Evolutionary conservation across 2,888 invertebrate genomes (phyloP).

Genomic region (Sthenelais limicola): DNA sequence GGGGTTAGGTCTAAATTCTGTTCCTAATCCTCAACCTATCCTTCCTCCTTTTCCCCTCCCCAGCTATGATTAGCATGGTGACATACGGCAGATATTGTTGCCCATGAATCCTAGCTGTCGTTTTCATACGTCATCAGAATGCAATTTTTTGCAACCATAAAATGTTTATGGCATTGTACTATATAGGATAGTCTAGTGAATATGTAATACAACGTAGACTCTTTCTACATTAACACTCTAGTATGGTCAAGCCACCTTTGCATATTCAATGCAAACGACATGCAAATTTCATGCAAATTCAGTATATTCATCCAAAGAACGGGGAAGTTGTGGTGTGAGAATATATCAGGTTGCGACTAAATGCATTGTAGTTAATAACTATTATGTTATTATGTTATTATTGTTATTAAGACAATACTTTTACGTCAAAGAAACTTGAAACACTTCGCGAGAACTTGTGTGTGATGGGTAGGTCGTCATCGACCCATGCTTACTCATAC

Average conservation of each 20-base stretch:
- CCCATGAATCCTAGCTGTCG: conserved; percentile 36
- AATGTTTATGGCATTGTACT: conserved; percentile 38
- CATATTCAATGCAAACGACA: conserved; percentile 37
- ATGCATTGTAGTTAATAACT: conserved; percentile 37
- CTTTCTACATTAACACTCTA: conserved; percentile 37
- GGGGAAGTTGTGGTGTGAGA: conserved; percentile 34
- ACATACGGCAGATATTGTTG: too few relatives aligned
- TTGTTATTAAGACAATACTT: conserved; percentile 31
- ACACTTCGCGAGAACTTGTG: conserved; percentile 25
- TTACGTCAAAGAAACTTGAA: conserved; percentile 40
- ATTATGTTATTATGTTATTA: conserved; percentile 27
- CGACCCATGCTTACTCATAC: too few relatives aligned
- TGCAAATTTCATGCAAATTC: conserved; percentile 38
- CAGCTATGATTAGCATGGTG: too few relatives aligned
- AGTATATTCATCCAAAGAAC: conserved; percentile 38
- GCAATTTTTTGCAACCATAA: conserved; percentile 40
- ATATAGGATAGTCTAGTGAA: conserved; percentile 37
- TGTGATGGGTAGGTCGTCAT: conserved; percentile 11
- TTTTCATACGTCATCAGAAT: conserved; percentile 39
- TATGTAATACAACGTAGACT: conserved; percentile 26
- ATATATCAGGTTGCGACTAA: conserved; percentile 6
- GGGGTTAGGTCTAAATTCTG: too few relatives aligned
- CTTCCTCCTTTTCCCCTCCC: too few relatives aligned
- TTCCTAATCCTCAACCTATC: too few relatives aligned
- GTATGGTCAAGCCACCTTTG: conserved; percentile 33